These are phyloP conservation scores for Tolmerus cingulatus DNA, from an alignment of 2,888 invertebrate genomes.

Conservation along the genomic window DNA sequence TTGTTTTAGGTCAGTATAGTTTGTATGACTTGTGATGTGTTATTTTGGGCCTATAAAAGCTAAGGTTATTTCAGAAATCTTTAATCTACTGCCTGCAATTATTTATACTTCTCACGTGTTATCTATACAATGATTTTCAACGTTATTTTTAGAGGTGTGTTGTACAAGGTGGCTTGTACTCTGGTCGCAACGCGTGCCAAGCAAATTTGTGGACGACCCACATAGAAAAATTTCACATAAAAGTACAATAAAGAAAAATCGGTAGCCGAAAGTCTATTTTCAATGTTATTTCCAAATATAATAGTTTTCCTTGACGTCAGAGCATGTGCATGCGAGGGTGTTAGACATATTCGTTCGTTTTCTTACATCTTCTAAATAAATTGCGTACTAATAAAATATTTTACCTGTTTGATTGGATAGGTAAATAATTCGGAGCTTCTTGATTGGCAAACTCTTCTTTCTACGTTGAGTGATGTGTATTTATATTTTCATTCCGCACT, in stretches of 20 bases:
- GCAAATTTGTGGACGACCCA: neutral
- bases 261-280: neutral
- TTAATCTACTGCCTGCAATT: neutral
- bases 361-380: neutral
- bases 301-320: neutral
- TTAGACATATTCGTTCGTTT: neutral
- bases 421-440: neutral
- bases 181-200: neutral
- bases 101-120: slow-evolving; percentile 31
- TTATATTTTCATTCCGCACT: neutral
- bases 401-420: neutral
- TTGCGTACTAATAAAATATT: neutral
- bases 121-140: slow-evolving; percentile 9
- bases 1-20: neutral
- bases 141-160: slow-evolving; percentile 23
- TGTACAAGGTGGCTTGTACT: neutral
- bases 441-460: neutral
- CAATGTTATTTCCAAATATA: slow-evolving; percentile 19
- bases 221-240: neutral
- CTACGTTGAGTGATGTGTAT: neutral
- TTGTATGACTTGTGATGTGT: neutral
- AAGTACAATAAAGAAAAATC: neutral
- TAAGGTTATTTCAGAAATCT: neutral
- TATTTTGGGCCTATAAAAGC: neutral
- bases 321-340: neutral